Conservation (phyloP, 2,888 invertebrate species). For the Melipona bicolor region DNA sequence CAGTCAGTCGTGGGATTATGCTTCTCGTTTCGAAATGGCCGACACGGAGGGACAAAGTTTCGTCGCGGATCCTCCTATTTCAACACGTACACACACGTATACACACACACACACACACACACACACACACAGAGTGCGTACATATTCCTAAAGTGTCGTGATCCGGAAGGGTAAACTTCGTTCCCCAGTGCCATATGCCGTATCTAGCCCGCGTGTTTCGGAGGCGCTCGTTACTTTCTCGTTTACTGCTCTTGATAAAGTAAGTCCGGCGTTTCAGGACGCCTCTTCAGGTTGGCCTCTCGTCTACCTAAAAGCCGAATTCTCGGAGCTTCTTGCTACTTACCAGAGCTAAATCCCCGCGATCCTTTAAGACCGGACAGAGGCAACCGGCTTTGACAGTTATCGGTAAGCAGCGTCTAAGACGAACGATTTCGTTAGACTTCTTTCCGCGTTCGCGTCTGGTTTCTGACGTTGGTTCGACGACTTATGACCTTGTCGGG, state of each 20-base stretch:
- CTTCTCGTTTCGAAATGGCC: slow-evolving; percentile 29
- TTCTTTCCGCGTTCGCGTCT: slow-evolving; percentile 30
- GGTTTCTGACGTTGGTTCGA: slow-evolving; percentile 34
- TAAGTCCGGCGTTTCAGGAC: slow-evolving; percentile 56
- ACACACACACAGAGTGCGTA: slow-evolving; percentile 28
- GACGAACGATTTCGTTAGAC: slow-evolving; percentile 63
- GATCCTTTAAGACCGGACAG: slow-evolving; percentile 62
- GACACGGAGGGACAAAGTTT: slow-evolving; percentile 43
- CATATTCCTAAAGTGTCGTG: slow-evolving; percentile 44
- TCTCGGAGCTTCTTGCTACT: slow-evolving; percentile 61
- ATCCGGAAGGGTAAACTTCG: slow-evolving; percentile 68
- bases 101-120: not conserved
- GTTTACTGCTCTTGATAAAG: slow-evolving; percentile 57
- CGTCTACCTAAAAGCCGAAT: slow-evolving; percentile 61
- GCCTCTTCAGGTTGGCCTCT: slow-evolving; percentile 26
- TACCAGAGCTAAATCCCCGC: slow-evolving; percentile 53
- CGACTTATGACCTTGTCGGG: slow-evolving; percentile 1
- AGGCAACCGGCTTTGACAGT: slow-evolving; percentile 51
- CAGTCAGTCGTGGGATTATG: slow-evolving; percentile 48
- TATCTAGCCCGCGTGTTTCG: slow-evolving; percentile 54
- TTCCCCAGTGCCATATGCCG: slow-evolving; percentile 56
- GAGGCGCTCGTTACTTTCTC: slow-evolving; percentile 35
- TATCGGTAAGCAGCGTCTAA: slow-evolving; percentile 51
- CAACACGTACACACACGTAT: slow-evolving; percentile 2
- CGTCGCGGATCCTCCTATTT: slow-evolving; percentile 32